A percentile compares a stretch with the other conserved stretches of the same genome.
phyloP scores from a whole-genome alignment of 2,888 invertebrate genomes.

The Limnephilus lunatus region DNA sequence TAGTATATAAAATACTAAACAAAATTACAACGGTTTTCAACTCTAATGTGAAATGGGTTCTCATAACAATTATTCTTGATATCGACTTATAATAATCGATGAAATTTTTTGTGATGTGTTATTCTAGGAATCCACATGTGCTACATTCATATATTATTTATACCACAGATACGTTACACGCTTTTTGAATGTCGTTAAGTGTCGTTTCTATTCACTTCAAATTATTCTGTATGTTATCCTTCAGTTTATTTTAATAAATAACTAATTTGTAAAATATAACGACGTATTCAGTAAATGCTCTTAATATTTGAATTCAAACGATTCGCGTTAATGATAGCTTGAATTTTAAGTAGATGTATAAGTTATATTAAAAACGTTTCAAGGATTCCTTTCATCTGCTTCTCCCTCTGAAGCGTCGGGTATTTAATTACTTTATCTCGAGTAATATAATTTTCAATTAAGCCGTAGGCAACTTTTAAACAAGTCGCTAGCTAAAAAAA shows the following conservation, averaged over 20 bases:
- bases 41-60: background rate
- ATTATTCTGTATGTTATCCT: background rate
- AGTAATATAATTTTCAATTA: constrained; percentile 43
- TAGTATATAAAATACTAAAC: background rate
- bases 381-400: constrained; percentile 14
- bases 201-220: background rate
- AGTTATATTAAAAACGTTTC: constrained; percentile 12
- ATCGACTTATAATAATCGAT: background rate
- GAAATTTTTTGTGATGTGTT: background rate
- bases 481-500: constrained; percentile 18
- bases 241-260: background rate
- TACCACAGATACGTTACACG: background rate
- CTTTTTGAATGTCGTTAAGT: background rate
- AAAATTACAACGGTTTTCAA: background rate
- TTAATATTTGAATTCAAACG: background rate
- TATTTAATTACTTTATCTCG: constrained; percentile 34
- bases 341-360: constrained; percentile 10
- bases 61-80: background rate
- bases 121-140: background rate
- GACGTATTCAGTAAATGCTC: background rate
- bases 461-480: constrained; percentile 34
- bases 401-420: background rate
- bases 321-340: constrained; percentile 36
- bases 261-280: background rate
- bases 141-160: background rate